Base-by-base conservation (phyloP, 2,888 invertebrate genomes). In the Eledona agricola region DNA sequence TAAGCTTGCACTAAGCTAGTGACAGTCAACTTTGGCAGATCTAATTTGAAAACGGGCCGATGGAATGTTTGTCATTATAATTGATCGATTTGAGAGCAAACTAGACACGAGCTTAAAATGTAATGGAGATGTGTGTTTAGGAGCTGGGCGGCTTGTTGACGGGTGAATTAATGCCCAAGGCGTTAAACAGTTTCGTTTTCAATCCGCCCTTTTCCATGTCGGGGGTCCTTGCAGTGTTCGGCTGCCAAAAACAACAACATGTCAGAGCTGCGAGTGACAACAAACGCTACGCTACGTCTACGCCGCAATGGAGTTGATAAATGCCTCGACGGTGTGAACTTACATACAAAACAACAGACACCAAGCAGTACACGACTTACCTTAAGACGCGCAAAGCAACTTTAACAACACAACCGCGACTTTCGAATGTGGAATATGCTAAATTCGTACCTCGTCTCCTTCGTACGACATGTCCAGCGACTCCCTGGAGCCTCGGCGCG, bases 171-270 rank as follows among this genome's bases (percentile, higher is more conserved):
- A 89, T 86, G 73, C 90, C 90, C 79, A 90, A 83, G 74, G 86
- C 90, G 82, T 87, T 87, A 83, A 90, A 89, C 77, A 90, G 82
- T 85, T 90, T 90, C 79, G 86, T 88, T 83, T 89, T 90, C 76
- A 90, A 82, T 80, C 89, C 87, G 80, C 86, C 84, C 79, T 78
- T 80, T 80, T 84, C 83, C 82, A 85, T 80, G 78, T 85, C 82
- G 79, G 82, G 81, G 76, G 84, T 80, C 80, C 84, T 79, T 80
- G 81, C 80, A 79, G 84, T 84, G 81, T 82, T 79, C 77, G 77
- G 75, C 78, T 81, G 79, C 76, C 72, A 76, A 78, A 74, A 77
- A 71, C 50, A 64, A 51, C 50, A 63, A 47, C 37, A 57, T 23
- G 52, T 54, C 35, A 54, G 49, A 52, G 40, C 52, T 40, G 11